Evolutionary conservation across 1,140 invertebrate genomes (phyloP), one percentile per base, ranked within the genome.

Genomic region (Cydia strobilella): DNA sequence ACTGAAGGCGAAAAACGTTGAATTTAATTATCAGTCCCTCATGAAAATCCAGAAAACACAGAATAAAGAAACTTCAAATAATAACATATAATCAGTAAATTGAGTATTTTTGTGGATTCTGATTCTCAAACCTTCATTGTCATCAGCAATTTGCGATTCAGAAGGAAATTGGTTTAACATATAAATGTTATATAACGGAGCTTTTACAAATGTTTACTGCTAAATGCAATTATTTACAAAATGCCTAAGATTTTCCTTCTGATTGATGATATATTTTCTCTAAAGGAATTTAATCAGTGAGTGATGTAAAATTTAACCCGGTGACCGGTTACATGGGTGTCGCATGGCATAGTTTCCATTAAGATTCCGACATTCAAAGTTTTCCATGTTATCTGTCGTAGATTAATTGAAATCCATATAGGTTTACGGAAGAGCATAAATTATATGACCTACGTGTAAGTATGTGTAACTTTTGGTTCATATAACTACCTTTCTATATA

Each of bases 361-460:
- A 59, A 65, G 15, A 65, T 65, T 31, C 63, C 15, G 63, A 65
- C 27, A 65, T 65, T 15, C 18, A n/a, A 65, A 65, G 18, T 27
- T 65, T 65, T 65, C 27, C 27, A 15, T 7, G 0, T 31, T n/a
- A 65, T 65, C 63, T 65, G 2, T 65, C 63, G 18, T 31, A 65
- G 23, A 65, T 65, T 65, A 31, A 65, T 65, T 18, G 63, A 65
- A 65, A 7, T 7, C 63, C 54, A 59, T 59, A 59, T n/a, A 18
- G 48, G 1, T 59, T 59, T 23, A 20, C 6, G 54, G 54, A 59
- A 59, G 20, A 23, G 18, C 20, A 59, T 23, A 59, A n/a, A 20
- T 59, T 7, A n/a, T 7, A 13, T 18, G 51, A 18, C 15, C 15
- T 54, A 18, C 20, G 51, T 18, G 13, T 27, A 27, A 3, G 27